Percentiles rank a stretch among this genome's conserved stretches.
Evolutionary conservation across 2,113 vertebrate species (phyloP).

Genomic region (Lepisosteus oculatus): DNA sequence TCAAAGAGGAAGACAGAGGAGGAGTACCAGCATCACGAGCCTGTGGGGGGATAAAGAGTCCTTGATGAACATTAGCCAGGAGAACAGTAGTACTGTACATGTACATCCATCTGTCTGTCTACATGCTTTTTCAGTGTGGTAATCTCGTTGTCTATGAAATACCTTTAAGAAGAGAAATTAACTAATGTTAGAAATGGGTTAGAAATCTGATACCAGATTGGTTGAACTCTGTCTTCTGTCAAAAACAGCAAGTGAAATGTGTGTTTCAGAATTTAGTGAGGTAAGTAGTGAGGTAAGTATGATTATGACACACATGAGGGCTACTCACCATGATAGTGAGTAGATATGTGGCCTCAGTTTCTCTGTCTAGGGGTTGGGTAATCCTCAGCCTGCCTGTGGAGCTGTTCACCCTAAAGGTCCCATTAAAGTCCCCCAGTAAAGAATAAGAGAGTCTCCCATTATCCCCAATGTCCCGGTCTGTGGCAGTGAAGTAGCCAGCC

Average conservation of each 20-base stretch:
- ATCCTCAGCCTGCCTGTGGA: conserved; percentile 41
- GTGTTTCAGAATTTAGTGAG: too few relatives aligned
- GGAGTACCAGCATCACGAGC: conserved; percentile 43
- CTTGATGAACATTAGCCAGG: too few relatives aligned
- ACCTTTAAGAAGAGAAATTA: too few relatives aligned
- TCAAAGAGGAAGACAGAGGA: conserved; percentile 6
- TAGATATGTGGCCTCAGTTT: conserved; percentile 34
- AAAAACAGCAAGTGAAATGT: too few relatives aligned
- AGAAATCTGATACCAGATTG: too few relatives aligned
- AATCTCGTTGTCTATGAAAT: too few relatives aligned
- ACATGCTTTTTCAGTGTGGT: too few relatives aligned
- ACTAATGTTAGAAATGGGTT: too few relatives aligned
- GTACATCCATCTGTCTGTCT: too few relatives aligned
- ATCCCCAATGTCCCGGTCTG: conserved; percentile 41
- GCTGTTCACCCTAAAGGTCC: conserved; percentile 34
- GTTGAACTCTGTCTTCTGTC: too few relatives aligned
- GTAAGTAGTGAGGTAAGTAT: too few relatives aligned
- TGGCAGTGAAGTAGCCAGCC: conserved; percentile 43
- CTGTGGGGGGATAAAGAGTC: conserved; percentile 25
- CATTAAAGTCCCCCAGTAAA: conserved; percentile 45
- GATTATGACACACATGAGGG: neutral
- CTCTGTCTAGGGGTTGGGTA: conserved; percentile 41
- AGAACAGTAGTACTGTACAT: too few relatives aligned
- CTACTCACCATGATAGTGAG: conserved; percentile 49
- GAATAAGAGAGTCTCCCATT: conserved; percentile 44